Percentiles rank a stretch among this genome's conserved stretches.
These are phyloP conservation scores for Neogale vison DNA, from an alignment of 2,113 vertebrate genomes.

Conservation along the genomic window DNA sequence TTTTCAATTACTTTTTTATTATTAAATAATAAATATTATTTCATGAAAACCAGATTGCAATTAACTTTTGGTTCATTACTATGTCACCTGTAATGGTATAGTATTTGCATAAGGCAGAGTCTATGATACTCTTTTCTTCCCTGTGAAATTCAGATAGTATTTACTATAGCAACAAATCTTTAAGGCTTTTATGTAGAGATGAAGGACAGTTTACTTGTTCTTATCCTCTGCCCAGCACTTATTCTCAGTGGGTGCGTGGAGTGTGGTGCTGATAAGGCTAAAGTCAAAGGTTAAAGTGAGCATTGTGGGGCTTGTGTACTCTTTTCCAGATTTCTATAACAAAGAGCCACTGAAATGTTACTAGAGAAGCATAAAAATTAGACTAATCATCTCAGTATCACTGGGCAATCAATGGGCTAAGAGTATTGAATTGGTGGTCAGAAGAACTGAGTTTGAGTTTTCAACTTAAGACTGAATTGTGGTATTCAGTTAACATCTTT, in stretches of 20 bases:
- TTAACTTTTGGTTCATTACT: slow-evolving; percentile 36
- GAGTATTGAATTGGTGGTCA: background rate
- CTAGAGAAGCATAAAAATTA: slow-evolving; percentile 40
- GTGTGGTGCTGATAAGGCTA: background rate
- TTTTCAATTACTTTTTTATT: no score
- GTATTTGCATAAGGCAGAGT: background rate
- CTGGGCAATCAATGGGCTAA: background rate
- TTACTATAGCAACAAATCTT: slow-evolving; percentile 41
- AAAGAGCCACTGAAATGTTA: background rate
- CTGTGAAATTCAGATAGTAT: slow-evolving; percentile 34
- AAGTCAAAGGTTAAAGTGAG: slow-evolving; percentile 36
- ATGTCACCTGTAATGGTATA: background rate
- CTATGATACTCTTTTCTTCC: background rate
- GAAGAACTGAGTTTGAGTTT: slow-evolving; percentile 40
- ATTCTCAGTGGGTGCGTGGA: background rate
- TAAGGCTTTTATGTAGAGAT: background rate
- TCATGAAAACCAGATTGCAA: slow-evolving; percentile 33
- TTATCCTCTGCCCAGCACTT: background rate
- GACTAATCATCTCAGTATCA: slow-evolving; percentile 1
- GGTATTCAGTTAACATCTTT: slow-evolving; percentile 16
- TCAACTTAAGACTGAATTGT: background rate
- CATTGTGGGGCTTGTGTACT: background rate
- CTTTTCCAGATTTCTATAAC: slow-evolving; percentile 11
- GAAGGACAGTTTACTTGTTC: background rate
- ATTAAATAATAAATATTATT: background rate